Base-by-base conservation (phyloP, 2,797 vertebrate genomes). In the Neosilurus hyrtlii region DNA sequence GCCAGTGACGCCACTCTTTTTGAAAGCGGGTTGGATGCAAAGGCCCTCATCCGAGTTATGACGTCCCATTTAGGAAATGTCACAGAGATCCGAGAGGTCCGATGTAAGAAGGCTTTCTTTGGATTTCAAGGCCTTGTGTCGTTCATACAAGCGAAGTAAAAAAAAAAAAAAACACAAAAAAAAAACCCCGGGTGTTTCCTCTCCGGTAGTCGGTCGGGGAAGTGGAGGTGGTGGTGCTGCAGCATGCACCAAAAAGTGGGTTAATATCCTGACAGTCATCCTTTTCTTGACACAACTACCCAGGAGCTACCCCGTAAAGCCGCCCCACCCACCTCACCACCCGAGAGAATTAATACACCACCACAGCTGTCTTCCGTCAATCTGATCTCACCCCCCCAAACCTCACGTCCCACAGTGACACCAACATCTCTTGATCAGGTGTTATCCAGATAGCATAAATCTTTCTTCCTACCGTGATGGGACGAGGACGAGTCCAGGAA, bases 1-100 rank as follows among this genome's bases (percentile, higher is more conserved):
- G 66, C 71, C 62, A 78, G 83, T 89, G 85, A 86, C 73, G 74
- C 89, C 87, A 89, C 84, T 84, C 72, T 84, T 84, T 88, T 86
- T 83, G 86, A 90, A 87, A 84, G 63, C 89, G 88, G 89, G 90
- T 87, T 89, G 82, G 71, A 79, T 26, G 90, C 89, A 86, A 82
- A 66, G 86, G 83, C 89, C 83, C 86, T 26, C 30, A 74, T 83
- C 88, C 86, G 90, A 90, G 90, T 86, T 91, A 89, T 93, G 91
- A 93, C 92, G 91, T 94, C 91, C 92, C 87, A 88, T 92, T 94
- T 92, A 94, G 91, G 91, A 93, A 91, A 92, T 92, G 92, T 94
- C 89, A 92, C 87, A 91, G 91, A 85, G 89, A 91, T 82, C 30
- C 80, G 90, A 91, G 90, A 94, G 92, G 89, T 88, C 90, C 86